Conservation (phyloP, 2,797 vertebrate genomes). For the Rachycentron canadum region DNA sequence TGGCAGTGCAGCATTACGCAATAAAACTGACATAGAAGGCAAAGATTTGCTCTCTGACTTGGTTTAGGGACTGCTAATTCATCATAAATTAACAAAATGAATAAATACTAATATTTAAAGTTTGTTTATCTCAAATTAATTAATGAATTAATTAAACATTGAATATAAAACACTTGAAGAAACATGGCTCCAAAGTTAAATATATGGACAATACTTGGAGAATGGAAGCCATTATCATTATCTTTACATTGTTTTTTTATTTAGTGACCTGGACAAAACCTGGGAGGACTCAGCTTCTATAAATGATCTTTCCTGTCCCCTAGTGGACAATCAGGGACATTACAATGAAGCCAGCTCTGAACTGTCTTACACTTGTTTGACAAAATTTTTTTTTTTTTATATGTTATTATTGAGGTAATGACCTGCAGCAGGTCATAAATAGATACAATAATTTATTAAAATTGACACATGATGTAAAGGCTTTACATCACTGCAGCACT, state of each 20-base stretch:
- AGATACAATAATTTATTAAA: not conserved
- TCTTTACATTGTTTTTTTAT: not conserved
- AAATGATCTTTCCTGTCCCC: conserved; percentile 34
- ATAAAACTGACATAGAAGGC: conserved; percentile 19
- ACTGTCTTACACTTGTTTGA: not conserved
- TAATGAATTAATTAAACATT: not conserved
- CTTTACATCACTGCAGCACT: not conserved
- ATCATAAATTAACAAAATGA: conserved; percentile 9
- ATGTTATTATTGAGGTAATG: not conserved
- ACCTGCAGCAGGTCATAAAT: not conserved
- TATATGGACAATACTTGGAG: not conserved
- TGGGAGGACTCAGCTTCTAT: not conserved
- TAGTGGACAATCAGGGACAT: conserved; percentile 36
- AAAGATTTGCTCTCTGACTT: conserved; percentile 5
- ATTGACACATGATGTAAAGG: not conserved
- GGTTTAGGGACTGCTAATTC: conserved; percentile 3
- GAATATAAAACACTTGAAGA: not conserved
- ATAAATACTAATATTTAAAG: not conserved
- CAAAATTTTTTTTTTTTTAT: not conserved
- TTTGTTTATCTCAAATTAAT: not conserved
- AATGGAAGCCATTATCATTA: not conserved
- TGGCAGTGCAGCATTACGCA: not conserved
- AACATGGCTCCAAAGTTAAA: not conserved
- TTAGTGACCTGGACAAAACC: not conserved
- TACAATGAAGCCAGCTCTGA: conserved; percentile 5